phyloP scores from a whole-genome alignment of 1,140 invertebrate species.

The Drosophila micromelanica region DNA sequence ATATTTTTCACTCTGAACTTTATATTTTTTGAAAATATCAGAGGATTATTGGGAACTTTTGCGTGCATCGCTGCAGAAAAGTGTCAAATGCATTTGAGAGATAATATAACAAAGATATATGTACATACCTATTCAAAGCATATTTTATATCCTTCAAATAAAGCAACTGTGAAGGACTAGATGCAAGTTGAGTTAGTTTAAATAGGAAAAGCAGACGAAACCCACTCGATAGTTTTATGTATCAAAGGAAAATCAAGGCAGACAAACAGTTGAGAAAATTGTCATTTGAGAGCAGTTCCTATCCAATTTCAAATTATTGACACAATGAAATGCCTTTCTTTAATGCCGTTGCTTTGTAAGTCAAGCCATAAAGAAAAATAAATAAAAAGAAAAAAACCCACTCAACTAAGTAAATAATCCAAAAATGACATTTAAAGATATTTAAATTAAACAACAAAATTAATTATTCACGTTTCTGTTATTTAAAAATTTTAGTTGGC shows the following conservation, averaged over 20 bases:
- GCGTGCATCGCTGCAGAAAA: slow-evolving; percentile 11
- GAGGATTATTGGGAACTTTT: slow-evolving; percentile 33
- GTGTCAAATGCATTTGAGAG: slow-evolving; percentile 9
- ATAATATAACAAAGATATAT: background rate
- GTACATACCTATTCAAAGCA: background rate
- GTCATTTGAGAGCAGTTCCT: slow-evolving; percentile 32
- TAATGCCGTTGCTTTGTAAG: background rate
- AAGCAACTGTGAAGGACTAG: background rate
- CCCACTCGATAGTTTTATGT: slow-evolving; percentile 8
- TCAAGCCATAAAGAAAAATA: slow-evolving; percentile 6
- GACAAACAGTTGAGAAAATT: too few species aligned
- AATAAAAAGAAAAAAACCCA: slow-evolving; percentile 29
- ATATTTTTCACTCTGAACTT: slow-evolving; percentile 31
- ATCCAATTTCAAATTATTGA: slow-evolving; percentile 66
- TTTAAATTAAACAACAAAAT: slow-evolving; percentile 17
- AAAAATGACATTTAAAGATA: slow-evolving; percentile 4
- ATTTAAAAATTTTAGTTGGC: background rate
- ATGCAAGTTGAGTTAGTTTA: background rate
- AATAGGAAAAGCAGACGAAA: background rate
- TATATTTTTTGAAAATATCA: slow-evolving; percentile 35
- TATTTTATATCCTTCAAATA: background rate
- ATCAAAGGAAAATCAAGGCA: slow-evolving; percentile 3
- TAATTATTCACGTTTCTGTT: slow-evolving; percentile 1
- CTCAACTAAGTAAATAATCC: slow-evolving; percentile 39
- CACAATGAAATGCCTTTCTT: slow-evolving; percentile 55